Percentiles rank a stretch among this genome's conserved stretches.
Conservation (phyloP, 92 coral and sea anemone species). For the Bergia sp. region DNA sequence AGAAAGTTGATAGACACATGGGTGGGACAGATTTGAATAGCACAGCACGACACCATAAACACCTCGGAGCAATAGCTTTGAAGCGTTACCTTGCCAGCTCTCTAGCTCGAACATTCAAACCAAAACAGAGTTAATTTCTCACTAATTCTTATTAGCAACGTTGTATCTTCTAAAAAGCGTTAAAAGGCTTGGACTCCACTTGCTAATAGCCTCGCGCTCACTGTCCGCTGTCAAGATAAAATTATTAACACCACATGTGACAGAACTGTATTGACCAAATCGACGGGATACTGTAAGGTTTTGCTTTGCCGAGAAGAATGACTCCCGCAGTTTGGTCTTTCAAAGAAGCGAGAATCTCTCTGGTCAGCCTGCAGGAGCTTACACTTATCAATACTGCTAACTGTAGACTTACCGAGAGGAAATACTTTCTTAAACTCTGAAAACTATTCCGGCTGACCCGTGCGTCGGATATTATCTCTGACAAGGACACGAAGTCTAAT, state of each 20-base stretch:
- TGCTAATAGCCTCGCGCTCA: slow-evolving; percentile 18
- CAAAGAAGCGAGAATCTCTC: slow-evolving; percentile 55
- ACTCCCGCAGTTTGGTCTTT: slow-evolving; percentile 61
- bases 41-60: slow-evolving; percentile 90
- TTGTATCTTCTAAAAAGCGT: slow-evolving; percentile 1
- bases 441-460: slow-evolving; percentile 49
- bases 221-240: slow-evolving; percentile 63
- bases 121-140: slow-evolving; percentile 31
- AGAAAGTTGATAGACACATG: slow-evolving; percentile 80
- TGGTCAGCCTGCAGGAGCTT: slow-evolving; percentile 42
- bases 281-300: slow-evolving; percentile 86
- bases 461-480: slow-evolving; percentile 72
- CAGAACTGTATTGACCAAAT: slow-evolving; percentile 71
- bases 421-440: slow-evolving; percentile 30
- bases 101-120: slow-evolving; percentile 38
- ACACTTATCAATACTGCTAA: slow-evolving; percentile 35
- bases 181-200: slow-evolving; percentile 8
- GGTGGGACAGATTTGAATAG: slow-evolving; percentile 92
- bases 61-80: slow-evolving; percentile 91
- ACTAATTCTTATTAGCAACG: slow-evolving; percentile 22
- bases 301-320: slow-evolving; percentile 65
- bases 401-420: slow-evolving; percentile 41
- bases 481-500: slow-evolving; percentile 59
- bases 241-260: slow-evolving; percentile 82
- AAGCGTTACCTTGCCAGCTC: slow-evolving; percentile 57